These are phyloP conservation scores for Lathamus discolor DNA, from an alignment of 2,113 vertebrate genomes.

Conservation along the genomic window DNA sequence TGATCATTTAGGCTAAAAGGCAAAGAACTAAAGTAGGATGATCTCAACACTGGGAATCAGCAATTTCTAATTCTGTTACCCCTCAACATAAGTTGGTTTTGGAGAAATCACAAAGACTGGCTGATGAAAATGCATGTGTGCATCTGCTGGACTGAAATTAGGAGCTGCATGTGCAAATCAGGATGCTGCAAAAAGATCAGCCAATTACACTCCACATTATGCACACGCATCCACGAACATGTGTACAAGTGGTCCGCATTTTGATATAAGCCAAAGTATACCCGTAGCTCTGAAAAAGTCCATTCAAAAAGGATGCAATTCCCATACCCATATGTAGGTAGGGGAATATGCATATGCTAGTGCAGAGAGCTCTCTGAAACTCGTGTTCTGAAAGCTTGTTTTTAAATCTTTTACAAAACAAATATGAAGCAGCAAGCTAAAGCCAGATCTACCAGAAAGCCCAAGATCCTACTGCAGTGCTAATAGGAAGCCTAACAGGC, in stretches of 20 bases:
- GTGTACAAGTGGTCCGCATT: not conserved
- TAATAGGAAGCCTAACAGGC: not conserved
- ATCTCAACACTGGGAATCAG: not conserved
- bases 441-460: not conserved
- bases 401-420: not conserved
- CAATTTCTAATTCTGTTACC: not conserved
- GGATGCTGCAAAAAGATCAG: not conserved
- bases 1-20: not conserved
- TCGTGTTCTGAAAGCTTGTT: not conserved
- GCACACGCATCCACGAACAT: not conserved
- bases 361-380: not conserved
- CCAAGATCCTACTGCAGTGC: not conserved
- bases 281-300: not conserved
- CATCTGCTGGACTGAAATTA: not conserved
- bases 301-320: not conserved
- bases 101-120: not conserved
- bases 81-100: not conserved
- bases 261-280: not conserved
- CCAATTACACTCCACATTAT: not conserved
- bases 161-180: not conserved
- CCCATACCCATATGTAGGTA: fast-evolving
- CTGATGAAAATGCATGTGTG: not conserved
- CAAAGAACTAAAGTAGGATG: not conserved
- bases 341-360: not conserved
- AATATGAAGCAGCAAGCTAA: not conserved